Evolutionary conservation across 2,113 vertebrate species (phyloP), one percentile per base, ranked within the genome.

Genomic region (Pteronura brasiliensis): DNA sequence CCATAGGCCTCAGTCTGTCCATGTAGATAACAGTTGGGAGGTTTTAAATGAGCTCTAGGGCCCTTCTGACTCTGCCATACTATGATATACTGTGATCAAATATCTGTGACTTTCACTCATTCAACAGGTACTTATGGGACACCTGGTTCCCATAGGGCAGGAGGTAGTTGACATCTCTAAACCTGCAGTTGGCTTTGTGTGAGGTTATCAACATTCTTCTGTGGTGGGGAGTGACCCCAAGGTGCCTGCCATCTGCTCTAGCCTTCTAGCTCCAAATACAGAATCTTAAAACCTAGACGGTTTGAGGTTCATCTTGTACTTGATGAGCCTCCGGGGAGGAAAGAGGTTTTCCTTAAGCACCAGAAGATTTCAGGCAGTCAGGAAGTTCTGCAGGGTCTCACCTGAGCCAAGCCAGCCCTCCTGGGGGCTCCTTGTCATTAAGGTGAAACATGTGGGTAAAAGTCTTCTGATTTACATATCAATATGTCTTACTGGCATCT

Each of bases 231-330:
- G 39, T 49, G 44, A 8, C 29, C 13, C 76, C 25, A 82, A 9
- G 18, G 59, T 39, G 47, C 12, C 81, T 39, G 63, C 15, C 85
- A 74, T 59, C 11, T 6, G 7, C 31, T 13, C 25, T 7, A 36
- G 39, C 8, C 18, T 36, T 69, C 83, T 25, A 3, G 12, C 25
- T 90, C 72, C 27, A 82, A 31, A 7, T 42, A 31, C 0, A 91
- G 49, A 83, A 23, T 29, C 36, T 39, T 36, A 25, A 18, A 6
- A 2, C 0, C 0, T 11, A 29, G 1, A 15, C 1, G 2, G 2
- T 55, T 13, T 39, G n/a, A n/a, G 13, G 39, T 49, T 20, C n/a
- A n/a, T 29, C 18, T 77, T 27, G 67, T 4, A 36, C 44, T 8
- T 74, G 47, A 39, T 17, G 36, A 82, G 5, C 42, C 34, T 27